Conservation (phyloP, 2,113 vertebrate genomes). For the Silurus asotus region DNA sequence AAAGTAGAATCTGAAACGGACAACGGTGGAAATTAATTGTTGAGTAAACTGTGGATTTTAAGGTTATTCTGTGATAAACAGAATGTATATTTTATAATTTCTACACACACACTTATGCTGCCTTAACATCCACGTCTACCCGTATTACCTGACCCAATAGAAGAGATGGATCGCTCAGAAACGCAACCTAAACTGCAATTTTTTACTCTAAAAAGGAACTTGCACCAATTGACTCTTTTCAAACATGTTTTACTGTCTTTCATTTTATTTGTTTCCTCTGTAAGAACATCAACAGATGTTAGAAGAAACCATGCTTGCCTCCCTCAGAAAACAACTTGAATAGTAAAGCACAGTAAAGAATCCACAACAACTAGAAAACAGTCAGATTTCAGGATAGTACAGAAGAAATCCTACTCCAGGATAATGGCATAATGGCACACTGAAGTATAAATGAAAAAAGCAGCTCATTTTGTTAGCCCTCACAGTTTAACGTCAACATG, state of each 20-base stretch:
- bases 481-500: too few relatives aligned
- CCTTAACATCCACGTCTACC: neutral
- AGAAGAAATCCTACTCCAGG: neutral
- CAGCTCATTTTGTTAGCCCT: neutral
- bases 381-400: neutral
- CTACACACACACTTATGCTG: neutral
- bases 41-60: neutral
- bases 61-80: neutral
- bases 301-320: too few relatives aligned
- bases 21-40: neutral
- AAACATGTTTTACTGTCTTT: neutral
- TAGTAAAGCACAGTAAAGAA: neutral
- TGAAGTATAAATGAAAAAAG: neutral
- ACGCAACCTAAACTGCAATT: too few relatives aligned
- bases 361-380: too few relatives aligned
- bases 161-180: too few relatives aligned
- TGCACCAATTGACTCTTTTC: neutral
- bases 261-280: neutral
- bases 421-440: neutral
- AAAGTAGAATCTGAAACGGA: slow-evolving; percentile 12
- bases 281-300: neutral
- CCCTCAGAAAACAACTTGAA: neutral
- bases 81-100: neutral
- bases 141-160: too few relatives aligned
- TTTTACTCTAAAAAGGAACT: neutral